These are phyloP conservation scores for Papilio dardanus DNA, from an alignment of 1,140 invertebrate genomes.

Conservation along the genomic window DNA sequence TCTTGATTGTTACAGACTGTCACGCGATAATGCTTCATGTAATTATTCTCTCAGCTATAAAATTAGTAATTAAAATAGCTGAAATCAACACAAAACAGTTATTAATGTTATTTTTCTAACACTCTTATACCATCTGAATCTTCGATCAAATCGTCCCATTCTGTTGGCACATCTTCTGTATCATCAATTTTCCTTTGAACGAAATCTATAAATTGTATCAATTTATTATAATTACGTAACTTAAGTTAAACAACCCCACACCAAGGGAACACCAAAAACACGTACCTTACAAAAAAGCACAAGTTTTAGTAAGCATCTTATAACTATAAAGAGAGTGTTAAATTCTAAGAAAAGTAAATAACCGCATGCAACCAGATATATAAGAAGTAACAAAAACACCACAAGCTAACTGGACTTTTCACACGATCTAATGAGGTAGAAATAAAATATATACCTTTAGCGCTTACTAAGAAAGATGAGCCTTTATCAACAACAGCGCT, in stretches of 20 bases:
- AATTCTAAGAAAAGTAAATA: background rate
- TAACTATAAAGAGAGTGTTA: slow-evolving; percentile 10
- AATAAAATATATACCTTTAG: slow-evolving; percentile 44
- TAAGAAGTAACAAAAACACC: background rate
- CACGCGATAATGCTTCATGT: too few relatives aligned
- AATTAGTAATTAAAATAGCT: background rate
- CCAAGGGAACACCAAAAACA: background rate
- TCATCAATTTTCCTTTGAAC: slow-evolving; percentile 43
- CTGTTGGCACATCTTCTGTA: slow-evolving; percentile 39
- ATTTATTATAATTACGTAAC: background rate
- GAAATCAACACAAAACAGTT: slow-evolving; percentile 20
- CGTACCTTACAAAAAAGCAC: background rate
- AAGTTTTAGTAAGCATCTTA: background rate
- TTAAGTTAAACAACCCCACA: background rate
- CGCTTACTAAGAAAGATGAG: slow-evolving; percentile 51
- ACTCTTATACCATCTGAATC: slow-evolving; percentile 36
- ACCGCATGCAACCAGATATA: slow-evolving; percentile 25
- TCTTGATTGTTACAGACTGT: too few relatives aligned
- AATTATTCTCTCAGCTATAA: background rate
- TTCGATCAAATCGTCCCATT: slow-evolving; percentile 47
- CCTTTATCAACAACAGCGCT: slow-evolving; percentile 58
- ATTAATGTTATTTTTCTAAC: slow-evolving; percentile 4
- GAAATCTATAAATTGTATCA: slow-evolving; percentile 48
- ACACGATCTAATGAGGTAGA: background rate
- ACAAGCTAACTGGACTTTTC: background rate